phyloP scores from a whole-genome alignment of 2,113 vertebrate species.

The Telmatochromis brichardi region DNA sequence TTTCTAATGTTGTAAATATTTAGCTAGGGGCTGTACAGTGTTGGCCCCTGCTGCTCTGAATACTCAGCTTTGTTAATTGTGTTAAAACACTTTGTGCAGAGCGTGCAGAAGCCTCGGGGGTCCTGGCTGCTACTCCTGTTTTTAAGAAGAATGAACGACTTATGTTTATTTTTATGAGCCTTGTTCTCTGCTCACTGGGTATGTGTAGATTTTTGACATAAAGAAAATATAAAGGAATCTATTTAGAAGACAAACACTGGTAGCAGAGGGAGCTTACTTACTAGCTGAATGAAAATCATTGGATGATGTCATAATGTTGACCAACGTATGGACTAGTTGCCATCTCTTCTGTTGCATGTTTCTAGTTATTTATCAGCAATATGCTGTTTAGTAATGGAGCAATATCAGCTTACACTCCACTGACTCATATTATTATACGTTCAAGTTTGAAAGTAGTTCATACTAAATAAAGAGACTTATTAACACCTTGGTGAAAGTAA shows the following conservation, averaged over 20 bases:
- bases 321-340: not conserved
- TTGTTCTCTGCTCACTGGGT: not conserved
- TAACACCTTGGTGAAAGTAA: not conserved
- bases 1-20: not conserved
- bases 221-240: not conserved
- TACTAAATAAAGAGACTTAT: not conserved
- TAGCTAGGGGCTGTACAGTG: not conserved
- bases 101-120: not conserved
- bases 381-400: not conserved
- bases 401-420: not conserved
- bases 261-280: not conserved
- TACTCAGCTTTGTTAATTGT: not conserved
- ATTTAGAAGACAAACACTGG: not conserved
- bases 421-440: not conserved
- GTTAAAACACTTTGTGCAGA: not conserved
- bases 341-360: not conserved
- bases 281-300: not conserved
- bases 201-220: not conserved
- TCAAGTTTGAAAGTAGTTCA: not conserved
- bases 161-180: not conserved
- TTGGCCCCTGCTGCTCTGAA: not conserved
- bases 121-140: not conserved
- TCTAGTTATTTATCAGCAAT: not conserved
- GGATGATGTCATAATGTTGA: not conserved
- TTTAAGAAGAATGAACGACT: not conserved